Base-by-base conservation (phyloP, 1,140 invertebrate genomes). In the Trichonephila inaurata region DNA sequence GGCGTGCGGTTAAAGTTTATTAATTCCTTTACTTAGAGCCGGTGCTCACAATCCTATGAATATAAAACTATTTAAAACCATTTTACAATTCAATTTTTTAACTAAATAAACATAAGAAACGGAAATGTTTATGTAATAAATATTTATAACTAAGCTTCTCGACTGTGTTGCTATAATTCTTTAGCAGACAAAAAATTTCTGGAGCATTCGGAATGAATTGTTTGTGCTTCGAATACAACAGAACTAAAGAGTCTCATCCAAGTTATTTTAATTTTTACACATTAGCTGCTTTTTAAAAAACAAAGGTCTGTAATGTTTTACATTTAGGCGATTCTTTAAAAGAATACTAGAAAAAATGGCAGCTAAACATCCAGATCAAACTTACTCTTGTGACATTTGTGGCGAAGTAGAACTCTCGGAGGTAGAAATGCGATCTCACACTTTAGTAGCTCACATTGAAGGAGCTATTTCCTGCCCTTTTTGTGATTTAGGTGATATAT, bases 371-470 rank as follows among this genome's bases (percentile, higher is more conserved):
- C 95, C 95, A 62, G 95, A 96, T 87, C 86, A 95, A 16, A 94
- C 95, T 95, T 97, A 97, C 95, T 97, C 97, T 62, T 98, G 98
- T 95, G 97, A 98, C 95, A 97, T 98, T 93, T 98, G 98, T 95
- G 98, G 98, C 18, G 96, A 97, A 86, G 97, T 98, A 95, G 97
- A 97, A 61, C 96, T 98, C 83, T 97, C 97, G 64, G 97, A 98
- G 95, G 97, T 97, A 83, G 97, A 97, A 94, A 97, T 98, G 97
- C 96, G 97, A 94, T 96, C 97, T 33, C 98, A 98, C 95, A 97
- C 97, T 94, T 96, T 97, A 61, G 96, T 97, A 44, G 97, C 97
- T 95, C 98, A 98, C 96, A 96, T 98, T 7, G 97, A 98, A 93
- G 97, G 97, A 8, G 97, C 97, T 89, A 97, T 97, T 24, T 97